A percentile compares a stretch with the other conserved stretches of the same genome.
Conservation (phyloP, 2,888 invertebrate species). For the Girardia tigrina region DNA sequence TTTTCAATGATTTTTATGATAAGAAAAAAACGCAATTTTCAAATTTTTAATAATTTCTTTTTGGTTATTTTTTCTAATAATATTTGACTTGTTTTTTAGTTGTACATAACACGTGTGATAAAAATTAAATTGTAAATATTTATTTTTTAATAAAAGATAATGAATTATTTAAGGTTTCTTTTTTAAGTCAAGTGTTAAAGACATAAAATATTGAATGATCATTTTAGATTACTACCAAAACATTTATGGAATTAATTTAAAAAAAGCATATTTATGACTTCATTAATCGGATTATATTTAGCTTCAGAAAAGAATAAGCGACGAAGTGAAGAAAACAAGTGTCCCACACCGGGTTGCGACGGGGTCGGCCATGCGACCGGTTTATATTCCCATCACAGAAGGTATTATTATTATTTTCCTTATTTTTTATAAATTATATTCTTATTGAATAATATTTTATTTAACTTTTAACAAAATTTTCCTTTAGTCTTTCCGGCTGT, state of each 20-base stretch:
- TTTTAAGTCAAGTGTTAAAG: background rate
- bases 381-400: slow-evolving; percentile 93
- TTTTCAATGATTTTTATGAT: no score
- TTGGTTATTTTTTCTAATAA: background rate
- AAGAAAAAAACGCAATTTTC: background rate
- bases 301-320: background rate
- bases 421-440: no score
- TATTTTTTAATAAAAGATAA: background rate
- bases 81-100: background rate
- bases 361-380: slow-evolving; percentile 97
- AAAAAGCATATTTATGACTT: background rate
- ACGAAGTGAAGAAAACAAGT: slow-evolving; percentile 56
- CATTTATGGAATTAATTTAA: background rate
- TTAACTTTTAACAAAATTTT: slow-evolving; percentile 31
- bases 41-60: background rate
- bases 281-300: background rate
- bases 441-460: slow-evolving; percentile 1
- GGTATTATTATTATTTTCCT: slow-evolving; percentile 45
- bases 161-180: background rate
- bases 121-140: background rate
- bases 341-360: slow-evolving; percentile 93
- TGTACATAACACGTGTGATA: background rate
- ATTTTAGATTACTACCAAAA: background rate
- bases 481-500: slow-evolving; percentile 34
- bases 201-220: background rate